These are phyloP conservation scores for Teleogryllus occipitalis DNA, from an alignment of 1,140 invertebrate species.

Conservation along the genomic window DNA sequence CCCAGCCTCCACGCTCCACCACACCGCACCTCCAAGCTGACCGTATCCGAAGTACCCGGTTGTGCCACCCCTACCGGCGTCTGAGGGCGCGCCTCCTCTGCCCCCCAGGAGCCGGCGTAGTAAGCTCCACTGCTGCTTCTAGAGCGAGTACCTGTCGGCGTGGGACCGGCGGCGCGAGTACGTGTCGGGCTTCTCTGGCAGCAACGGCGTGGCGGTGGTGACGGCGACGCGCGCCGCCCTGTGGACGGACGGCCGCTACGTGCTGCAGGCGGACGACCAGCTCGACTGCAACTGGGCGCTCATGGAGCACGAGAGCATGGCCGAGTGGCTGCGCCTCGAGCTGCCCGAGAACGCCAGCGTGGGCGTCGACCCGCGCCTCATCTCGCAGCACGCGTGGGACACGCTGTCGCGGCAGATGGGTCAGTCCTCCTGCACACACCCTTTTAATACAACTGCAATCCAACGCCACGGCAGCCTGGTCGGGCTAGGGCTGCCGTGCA, in stretches of 20 bases:
- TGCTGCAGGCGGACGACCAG: conserved; percentile 56
- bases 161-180: conserved; percentile 72
- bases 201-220: conserved; percentile 68
- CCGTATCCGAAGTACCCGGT: neutral
- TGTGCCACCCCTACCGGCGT: neutral
- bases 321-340: conserved; percentile 49
- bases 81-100: neutral
- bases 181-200: conserved; percentile 81
- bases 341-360: conserved; percentile 55
- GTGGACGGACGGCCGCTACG: conserved; percentile 86
- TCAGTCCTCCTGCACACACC: conserved; percentile 23
- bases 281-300: conserved; percentile 74
- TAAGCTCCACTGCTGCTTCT: neutral
- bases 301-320: conserved; percentile 53
- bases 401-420: conserved; percentile 47
- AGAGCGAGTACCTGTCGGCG: conserved; percentile 57
- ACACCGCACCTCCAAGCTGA: too few relatives aligned
- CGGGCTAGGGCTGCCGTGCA: too few relatives aligned
- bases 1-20: too few relatives aligned
- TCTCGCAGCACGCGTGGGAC: conserved; percentile 55
- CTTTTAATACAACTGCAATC: neutral
- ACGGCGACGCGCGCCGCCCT: conserved; percentile 63
- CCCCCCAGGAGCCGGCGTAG: neutral
- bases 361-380: conserved; percentile 73
- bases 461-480: too few relatives aligned